Conservation (phyloP, 2,113 vertebrate genomes). For the Ailurus styani region DNA sequence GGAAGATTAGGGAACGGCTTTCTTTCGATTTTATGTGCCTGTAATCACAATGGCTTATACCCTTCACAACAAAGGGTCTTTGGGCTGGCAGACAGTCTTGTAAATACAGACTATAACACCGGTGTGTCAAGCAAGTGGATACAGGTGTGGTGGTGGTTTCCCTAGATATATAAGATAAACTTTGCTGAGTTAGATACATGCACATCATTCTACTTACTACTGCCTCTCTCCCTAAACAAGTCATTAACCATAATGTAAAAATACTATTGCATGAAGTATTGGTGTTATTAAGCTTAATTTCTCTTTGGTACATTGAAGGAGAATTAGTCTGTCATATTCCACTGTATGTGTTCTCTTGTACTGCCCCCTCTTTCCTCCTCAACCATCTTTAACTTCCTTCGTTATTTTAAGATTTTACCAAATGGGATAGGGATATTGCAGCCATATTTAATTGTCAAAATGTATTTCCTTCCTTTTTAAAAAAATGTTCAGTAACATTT, state of each 20-base stretch:
- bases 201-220: background rate
- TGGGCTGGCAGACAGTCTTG: background rate
- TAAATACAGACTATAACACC: constrained; percentile 46
- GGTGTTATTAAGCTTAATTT: background rate
- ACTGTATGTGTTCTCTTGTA: background rate
- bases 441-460: background rate
- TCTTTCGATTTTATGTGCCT: constrained; percentile 47
- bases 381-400: background rate
- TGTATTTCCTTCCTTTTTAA: background rate
- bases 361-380: background rate
- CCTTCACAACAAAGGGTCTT: constrained; percentile 40
- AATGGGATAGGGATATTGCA: background rate
- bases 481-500: background rate
- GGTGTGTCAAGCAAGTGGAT: constrained; percentile 18
- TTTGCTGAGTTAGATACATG: background rate
- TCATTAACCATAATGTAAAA: background rate
- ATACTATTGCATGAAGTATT: background rate
- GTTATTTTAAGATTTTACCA: background rate
- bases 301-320: background rate
- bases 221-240: background rate
- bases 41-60: constrained; percentile 44
- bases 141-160: background rate
- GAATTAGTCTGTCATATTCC: background rate
- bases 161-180: background rate
- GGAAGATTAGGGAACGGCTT: constrained; percentile 35